phyloP scores from a whole-genome alignment of 2,113 vertebrate species.

The Mirounga angustirostris region DNA sequence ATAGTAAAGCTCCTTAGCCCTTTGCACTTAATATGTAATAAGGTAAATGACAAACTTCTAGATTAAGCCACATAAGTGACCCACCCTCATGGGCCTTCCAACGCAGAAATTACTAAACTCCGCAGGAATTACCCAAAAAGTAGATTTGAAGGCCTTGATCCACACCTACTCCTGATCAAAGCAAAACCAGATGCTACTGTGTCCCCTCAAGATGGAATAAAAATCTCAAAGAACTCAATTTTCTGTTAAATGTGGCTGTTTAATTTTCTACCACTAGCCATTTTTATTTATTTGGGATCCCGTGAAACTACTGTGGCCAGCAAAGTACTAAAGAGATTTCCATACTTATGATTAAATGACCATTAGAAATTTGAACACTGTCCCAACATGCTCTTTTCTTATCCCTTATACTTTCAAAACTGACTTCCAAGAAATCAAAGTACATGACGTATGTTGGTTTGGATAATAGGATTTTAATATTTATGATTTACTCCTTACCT shows the following conservation, averaged over 20 bases:
- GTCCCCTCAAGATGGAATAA: background rate
- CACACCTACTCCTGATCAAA: background rate
- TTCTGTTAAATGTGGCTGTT: background rate
- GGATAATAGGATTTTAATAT: background rate
- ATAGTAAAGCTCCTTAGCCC: background rate
- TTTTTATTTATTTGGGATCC: background rate
- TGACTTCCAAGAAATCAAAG: constrained; percentile 29
- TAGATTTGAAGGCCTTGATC: background rate
- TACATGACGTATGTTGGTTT: background rate
- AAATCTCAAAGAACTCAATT: background rate
- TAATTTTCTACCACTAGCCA: background rate
- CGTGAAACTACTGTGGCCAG: background rate
- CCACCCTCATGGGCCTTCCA: background rate
- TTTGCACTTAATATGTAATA: background rate
- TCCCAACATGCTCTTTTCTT: background rate
- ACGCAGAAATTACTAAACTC: background rate
- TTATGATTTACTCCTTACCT: background rate
- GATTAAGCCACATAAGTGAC: background rate
- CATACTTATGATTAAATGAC: background rate
- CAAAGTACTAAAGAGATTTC: background rate
- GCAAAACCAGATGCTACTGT: constrained; percentile 12
- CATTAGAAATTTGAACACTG: background rate
- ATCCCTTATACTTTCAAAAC: constrained; percentile 12
- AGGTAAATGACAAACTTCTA: background rate
- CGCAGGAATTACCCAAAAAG: background rate